phyloP scores from a whole-genome alignment of 2,797 vertebrate genomes.

The Chloroceryle inda region DNA sequence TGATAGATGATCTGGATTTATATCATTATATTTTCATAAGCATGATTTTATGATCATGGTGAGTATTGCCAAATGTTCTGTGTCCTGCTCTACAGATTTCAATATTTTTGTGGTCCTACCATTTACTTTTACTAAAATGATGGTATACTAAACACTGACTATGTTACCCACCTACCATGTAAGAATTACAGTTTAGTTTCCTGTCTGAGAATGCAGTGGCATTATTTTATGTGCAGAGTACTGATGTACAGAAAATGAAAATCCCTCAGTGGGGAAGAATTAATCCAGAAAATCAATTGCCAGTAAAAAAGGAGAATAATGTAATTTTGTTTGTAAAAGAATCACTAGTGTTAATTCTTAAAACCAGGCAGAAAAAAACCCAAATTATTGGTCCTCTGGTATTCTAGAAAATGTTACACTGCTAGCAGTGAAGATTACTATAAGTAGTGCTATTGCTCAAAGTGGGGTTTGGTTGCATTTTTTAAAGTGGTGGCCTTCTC shows the following conservation, averaged over 20 bases:
- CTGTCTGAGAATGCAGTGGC: neutral
- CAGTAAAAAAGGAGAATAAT: neutral
- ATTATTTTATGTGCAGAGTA: neutral
- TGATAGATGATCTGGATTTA: neutral
- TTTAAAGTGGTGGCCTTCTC: conserved; percentile 31
- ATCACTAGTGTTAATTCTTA: neutral
- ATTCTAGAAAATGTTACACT: neutral
- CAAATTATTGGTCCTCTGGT: neutral
- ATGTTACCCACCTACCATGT: neutral
- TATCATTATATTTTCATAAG: neutral
- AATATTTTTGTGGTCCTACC: neutral
- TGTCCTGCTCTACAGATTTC: neutral
- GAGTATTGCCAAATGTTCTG: neutral
- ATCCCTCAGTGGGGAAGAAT: neutral
- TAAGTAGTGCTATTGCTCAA: neutral
- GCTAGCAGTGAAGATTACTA: neutral
- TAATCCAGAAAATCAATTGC: neutral
- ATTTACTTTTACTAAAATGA: neutral
- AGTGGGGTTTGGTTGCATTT: neutral
- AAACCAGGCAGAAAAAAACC: neutral
- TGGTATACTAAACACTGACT: neutral
- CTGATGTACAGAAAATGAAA: neutral
- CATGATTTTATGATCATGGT: neutral
- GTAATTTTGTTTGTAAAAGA: neutral
- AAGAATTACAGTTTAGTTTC: neutral